These are phyloP conservation scores for Gnathonemus echidnorhynchus DNA, from an alignment of 2,113 vertebrate species.

Conservation along the genomic window DNA sequence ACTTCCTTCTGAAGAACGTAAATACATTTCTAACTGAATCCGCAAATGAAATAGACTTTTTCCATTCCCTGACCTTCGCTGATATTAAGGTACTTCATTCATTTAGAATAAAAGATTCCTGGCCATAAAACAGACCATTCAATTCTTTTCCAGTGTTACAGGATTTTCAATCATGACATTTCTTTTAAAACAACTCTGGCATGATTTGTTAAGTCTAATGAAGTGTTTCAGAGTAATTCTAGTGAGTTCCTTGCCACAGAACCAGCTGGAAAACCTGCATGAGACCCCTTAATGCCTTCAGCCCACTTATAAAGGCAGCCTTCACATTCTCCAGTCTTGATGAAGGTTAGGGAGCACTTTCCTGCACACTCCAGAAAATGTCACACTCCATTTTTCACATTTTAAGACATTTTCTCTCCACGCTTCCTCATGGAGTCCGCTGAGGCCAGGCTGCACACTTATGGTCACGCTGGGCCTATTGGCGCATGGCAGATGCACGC, in stretches of 20 bases:
- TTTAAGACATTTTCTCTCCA: conserved; percentile 5
- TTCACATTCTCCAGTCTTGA: neutral
- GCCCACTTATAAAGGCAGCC: neutral
- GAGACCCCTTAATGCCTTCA: conserved; percentile 5
- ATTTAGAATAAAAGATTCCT: neutral
- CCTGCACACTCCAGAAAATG: neutral
- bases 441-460: neutral
- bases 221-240: conserved; percentile 1
- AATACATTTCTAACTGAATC: neutral
- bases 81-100: neutral
- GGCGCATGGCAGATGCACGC: neutral
- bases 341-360: conserved; percentile 10
- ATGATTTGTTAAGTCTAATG: neutral
- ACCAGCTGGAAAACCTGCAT: neutral
- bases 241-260: neutral
- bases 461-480: neutral
- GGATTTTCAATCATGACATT: neutral
- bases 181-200: neutral
- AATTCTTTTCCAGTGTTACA: neutral
- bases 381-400: conserved; percentile 10
- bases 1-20: neutral
- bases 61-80: neutral
- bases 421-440: neutral
- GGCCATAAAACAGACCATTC: neutral
- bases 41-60: neutral